Percentiles rank a stretch among this genome's conserved stretches.
These are phyloP conservation scores for Callaeas wilsoni DNA, from an alignment of 2,113 vertebrate species.

Conservation along the genomic window DNA sequence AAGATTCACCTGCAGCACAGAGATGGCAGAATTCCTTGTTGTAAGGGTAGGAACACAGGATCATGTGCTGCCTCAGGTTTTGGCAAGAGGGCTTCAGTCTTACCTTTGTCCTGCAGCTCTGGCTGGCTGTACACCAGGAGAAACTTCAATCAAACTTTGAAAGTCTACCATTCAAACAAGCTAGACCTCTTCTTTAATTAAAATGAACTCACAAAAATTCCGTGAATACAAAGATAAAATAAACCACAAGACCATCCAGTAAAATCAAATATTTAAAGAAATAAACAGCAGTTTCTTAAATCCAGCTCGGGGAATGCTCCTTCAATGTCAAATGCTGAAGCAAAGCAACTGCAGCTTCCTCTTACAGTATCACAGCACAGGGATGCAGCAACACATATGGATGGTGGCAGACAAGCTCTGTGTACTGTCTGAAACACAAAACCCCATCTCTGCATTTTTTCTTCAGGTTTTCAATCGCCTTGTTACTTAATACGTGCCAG, in stretches of 20 bases:
- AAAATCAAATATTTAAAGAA: neutral
- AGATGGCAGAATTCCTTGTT: neutral
- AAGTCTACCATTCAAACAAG: neutral
- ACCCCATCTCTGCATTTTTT: neutral
- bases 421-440: neutral
- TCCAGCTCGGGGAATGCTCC: neutral
- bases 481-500: neutral
- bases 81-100: neutral
- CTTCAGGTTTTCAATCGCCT: neutral
- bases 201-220: neutral
- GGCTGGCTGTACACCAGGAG: neutral
- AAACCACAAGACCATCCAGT: neutral
- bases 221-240: neutral
- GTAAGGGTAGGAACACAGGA: fast-evolving
- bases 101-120: neutral
- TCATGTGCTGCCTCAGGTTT: neutral
- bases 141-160: neutral
- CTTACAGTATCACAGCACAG: neutral
- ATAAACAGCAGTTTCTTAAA: neutral
- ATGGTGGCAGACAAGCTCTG: neutral
- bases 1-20: neutral
- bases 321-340: neutral
- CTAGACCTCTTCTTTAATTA: neutral
- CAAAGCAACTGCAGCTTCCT: neutral
- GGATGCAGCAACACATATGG: neutral